phyloP scores from a whole-genome alignment of 2,797 vertebrate genomes.

The Alca torda region DNA sequence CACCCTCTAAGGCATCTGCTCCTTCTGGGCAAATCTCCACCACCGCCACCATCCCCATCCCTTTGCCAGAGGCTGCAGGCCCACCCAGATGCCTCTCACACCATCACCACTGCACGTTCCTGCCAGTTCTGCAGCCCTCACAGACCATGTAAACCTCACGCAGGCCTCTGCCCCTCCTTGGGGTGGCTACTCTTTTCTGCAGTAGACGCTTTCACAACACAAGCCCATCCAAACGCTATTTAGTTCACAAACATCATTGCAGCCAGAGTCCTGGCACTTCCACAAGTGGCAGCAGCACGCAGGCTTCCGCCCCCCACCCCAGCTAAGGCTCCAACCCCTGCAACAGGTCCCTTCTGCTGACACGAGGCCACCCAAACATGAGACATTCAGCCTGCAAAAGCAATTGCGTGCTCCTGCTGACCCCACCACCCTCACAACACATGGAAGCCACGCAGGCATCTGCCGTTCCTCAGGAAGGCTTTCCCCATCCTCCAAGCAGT shows the following conservation, averaged over 20 bases:
- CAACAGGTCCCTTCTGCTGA: neutral
- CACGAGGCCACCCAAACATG: neutral
- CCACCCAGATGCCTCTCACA: neutral
- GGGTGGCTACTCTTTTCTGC: neutral
- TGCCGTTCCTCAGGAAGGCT: neutral
- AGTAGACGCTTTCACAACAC: neutral
- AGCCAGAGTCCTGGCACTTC: neutral
- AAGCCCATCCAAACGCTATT: neutral
- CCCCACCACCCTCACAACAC: neutral
- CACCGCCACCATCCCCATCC: accelerated
- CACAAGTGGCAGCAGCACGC: neutral
- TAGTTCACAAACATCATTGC: neutral
- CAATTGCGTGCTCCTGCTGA: neutral
- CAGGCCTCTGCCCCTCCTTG: neutral
- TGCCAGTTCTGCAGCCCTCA: neutral
- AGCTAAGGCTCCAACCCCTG: neutral
- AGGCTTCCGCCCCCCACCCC: neutral
- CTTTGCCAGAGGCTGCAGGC: neutral
- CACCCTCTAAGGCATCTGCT: neutral
- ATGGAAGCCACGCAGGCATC: neutral
- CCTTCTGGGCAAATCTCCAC: neutral
- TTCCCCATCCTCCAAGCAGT: neutral
- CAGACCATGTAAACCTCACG: neutral
- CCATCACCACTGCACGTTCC: neutral
- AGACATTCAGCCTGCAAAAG: neutral